phyloP scores from a whole-genome alignment of 37 sponge, comb jelly and placozoan species.

The Mnemiopsis leidyi region DNA sequence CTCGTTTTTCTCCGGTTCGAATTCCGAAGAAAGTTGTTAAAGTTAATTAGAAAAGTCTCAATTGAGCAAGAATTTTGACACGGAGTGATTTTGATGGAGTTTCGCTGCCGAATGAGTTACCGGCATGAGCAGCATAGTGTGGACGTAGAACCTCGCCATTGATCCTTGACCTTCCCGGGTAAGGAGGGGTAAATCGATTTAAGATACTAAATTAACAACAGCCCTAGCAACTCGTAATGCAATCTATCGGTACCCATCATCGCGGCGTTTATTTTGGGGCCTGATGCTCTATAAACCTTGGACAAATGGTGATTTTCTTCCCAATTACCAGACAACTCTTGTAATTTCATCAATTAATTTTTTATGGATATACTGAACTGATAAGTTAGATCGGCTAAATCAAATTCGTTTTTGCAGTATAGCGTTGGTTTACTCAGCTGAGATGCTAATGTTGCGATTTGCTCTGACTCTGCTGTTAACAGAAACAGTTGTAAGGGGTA shows the following conservation, averaged over 20 bases:
- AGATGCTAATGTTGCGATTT: not conserved
- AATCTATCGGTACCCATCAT: not conserved
- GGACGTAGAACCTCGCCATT: too few relatives aligned
- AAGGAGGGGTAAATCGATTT: not conserved
- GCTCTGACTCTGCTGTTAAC: not conserved
- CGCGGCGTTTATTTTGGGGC: not conserved
- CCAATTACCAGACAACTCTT: not conserved
- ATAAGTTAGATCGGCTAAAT: not conserved
- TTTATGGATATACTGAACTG: too few relatives aligned
- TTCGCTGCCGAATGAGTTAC: too few relatives aligned
- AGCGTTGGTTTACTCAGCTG: not conserved
- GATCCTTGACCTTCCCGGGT: too few relatives aligned
- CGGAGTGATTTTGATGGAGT: too few relatives aligned
- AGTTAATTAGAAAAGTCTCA: too few relatives aligned
- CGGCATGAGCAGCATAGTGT: too few relatives aligned
- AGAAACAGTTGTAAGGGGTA: not conserved
- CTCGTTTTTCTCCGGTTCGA: too few relatives aligned
- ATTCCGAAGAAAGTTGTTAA: too few relatives aligned
- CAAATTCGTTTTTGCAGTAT: not conserved
- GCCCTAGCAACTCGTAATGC: not conserved
- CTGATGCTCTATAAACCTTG: not conserved
- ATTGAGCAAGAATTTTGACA: too few relatives aligned
- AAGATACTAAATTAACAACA: not conserved
- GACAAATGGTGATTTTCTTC: not conserved
- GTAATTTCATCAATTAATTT: not conserved